Evolutionary conservation across 1,140 invertebrate genomes (phyloP).

Genomic region (Habropoda laboriosa): DNA sequence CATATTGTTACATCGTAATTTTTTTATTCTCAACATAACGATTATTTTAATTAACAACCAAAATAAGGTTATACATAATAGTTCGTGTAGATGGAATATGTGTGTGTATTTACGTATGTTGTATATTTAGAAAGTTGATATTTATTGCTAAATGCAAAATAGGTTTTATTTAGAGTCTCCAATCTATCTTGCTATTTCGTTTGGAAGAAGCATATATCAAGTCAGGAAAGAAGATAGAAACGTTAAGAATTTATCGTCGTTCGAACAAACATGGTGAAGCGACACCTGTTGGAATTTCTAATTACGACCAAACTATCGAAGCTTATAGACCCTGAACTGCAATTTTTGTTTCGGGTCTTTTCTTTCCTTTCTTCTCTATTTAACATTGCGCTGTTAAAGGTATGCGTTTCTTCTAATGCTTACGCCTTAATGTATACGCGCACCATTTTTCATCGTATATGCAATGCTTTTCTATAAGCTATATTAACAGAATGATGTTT

Average conservation of each 20-base stretch:
- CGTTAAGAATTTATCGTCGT: not conserved
- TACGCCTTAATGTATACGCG: not conserved
- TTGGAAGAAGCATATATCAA: not conserved
- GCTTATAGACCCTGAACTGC: not conserved
- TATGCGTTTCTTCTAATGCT: not conserved
- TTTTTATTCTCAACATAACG: not conserved
- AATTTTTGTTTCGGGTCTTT: not conserved
- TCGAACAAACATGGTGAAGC: not conserved
- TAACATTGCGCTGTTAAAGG: not conserved
- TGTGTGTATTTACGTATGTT: too few relatives aligned
- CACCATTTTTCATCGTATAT: not conserved
- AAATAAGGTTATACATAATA: not conserved
- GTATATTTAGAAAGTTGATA: not conserved
- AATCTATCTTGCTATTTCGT: not conserved
- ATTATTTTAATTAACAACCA: not conserved
- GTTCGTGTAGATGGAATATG: too few relatives aligned
- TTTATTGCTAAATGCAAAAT: too few relatives aligned
- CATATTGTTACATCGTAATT: not conserved
- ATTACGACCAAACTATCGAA: not conserved
- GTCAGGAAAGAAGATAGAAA: not conserved
- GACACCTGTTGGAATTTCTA: constrained; percentile 38
- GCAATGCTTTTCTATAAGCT: too few relatives aligned
- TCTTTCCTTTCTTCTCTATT: not conserved
- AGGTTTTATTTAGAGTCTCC: too few relatives aligned
- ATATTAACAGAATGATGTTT: too few relatives aligned